phyloP scores from a whole-genome alignment of 2,797 vertebrate genomes.

The Pseudomugil gertrudae region DNA sequence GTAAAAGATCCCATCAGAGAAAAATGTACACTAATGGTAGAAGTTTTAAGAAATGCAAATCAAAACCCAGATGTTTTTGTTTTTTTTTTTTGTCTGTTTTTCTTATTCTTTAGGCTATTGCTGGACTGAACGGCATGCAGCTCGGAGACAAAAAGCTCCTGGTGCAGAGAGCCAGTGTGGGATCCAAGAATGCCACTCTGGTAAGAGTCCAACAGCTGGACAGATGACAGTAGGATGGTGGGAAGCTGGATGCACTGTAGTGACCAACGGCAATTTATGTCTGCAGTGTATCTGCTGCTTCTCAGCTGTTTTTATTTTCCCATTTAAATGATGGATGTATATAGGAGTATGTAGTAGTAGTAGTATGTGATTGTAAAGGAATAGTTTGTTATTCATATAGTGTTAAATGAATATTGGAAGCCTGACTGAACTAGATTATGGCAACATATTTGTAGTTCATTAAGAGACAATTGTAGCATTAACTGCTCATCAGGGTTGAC shows the following conservation, averaged over 20 bases:
- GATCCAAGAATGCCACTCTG: conserved; percentile 93
- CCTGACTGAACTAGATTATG: neutral
- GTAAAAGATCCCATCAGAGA: conserved; percentile 62
- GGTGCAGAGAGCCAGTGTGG: conserved; percentile 93
- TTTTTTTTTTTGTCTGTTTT: neutral
- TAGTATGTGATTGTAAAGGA: too few relatives aligned
- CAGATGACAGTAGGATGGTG: conserved; percentile 38
- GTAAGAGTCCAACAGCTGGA: conserved; percentile 78
- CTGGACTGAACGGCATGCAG: conserved; percentile 94
- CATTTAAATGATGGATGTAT: too few relatives aligned
- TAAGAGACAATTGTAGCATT: neutral
- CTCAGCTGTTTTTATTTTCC: too few relatives aligned
- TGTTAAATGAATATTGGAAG: too few relatives aligned
- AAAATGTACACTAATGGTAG: neutral
- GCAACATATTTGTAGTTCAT: too few relatives aligned
- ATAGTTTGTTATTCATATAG: too few relatives aligned
- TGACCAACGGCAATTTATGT: neutral
- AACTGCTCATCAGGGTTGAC: neutral
- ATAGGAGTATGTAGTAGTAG: too few relatives aligned
- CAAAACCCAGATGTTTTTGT: too few relatives aligned
- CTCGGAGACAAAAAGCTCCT: conserved; percentile 94
- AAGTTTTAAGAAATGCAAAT: neutral
- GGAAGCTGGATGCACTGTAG: conserved; percentile 33
- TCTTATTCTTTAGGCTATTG: conserved; percentile 84
- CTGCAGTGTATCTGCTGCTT: neutral